Base-by-base conservation (phyloP, 2,888 invertebrate genomes). In the Poecilus cupreus region DNA sequence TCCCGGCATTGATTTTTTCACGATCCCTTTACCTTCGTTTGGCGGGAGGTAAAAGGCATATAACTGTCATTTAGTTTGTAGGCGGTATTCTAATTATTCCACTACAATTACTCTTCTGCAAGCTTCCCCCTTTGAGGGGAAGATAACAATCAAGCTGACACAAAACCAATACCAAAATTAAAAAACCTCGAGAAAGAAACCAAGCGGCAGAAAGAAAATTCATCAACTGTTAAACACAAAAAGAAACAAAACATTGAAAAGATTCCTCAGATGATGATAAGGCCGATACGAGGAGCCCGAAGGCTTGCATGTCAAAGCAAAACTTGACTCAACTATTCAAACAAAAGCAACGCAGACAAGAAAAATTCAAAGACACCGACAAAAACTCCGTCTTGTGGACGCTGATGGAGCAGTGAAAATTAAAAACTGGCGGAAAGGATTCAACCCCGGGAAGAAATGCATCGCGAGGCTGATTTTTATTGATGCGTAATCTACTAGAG, bases 291-390 rank as follows among this genome's bases (percentile, higher is more conserved):
- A 11, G 3, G 37, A 60, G 24, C 60, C 18, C 16, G 4, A 10
- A 32, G 13, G 16, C 64, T 68, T 37, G 64, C 64, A 68, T 37
- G 64, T 68, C 64, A 68, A 68, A 68, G 64, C 64, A 18, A 32
- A 37, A 68, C 64, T 68, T 68, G 64, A 68, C 64, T 68, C 64
- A 68, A 68, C 64, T 68, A 68, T 68, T 68, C 64, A 37, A 68
- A 68, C 64, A 68, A 68, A 68, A 24, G 26, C 24, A n/a, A 5
- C 32, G 20, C 6, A 37, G 64, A 20, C 43, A 26, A 68, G 64
- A 68, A 68, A 68, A 68, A 68, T 60, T 54, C 54, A 54, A 54
- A 54, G 60, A 68, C 37, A 18, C 18, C 8, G 32, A 68, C 64
- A 68, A 68, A 26, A 68, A 68, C 32, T 32, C 8, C 8, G 5